These are phyloP conservation scores for Orthosia incerta DNA, from an alignment of 2,888 invertebrate species.

Conservation along the genomic window DNA sequence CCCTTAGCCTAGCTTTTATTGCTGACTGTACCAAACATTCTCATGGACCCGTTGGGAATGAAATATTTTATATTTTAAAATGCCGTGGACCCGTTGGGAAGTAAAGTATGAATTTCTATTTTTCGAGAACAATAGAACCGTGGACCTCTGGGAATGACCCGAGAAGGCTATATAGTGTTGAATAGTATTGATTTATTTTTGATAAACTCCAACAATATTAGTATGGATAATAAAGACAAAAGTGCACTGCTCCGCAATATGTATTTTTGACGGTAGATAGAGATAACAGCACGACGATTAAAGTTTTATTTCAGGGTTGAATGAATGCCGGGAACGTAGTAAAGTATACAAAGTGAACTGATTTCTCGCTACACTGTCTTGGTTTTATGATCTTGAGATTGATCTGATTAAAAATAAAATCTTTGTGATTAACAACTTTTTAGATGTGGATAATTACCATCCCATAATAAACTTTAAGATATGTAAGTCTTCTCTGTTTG, in stretches of 20 bases:
- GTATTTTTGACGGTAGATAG: conserved; percentile 20
- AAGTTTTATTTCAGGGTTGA: conserved; percentile 31
- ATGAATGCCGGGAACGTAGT: conserved; percentile 18
- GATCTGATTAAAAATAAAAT: conserved; percentile 2
- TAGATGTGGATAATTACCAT: background rate
- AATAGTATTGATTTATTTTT: no score
- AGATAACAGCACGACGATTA: conserved; percentile 18
- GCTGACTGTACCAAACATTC: no score
- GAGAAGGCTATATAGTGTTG: no score
- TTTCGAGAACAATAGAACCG: no score
- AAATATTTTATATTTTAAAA: no score
- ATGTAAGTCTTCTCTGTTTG: no score
- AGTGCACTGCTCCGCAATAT: conserved; percentile 21
- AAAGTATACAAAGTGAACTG: conserved; percentile 22
- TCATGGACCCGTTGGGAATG: no score
- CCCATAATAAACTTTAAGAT: background rate
- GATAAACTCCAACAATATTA: no score
- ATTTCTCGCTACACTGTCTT: conserved; percentile 13
- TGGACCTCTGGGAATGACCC: no score
- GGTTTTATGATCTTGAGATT: conserved; percentile 4
- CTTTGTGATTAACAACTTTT: conserved; percentile 1
- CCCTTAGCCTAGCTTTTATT: no score
- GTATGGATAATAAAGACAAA: conserved; percentile 33
- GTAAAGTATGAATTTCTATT: no score
- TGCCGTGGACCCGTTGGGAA: no score